phyloP scores from a whole-genome alignment of 2,888 invertebrate genomes.

The Tiliacea citrago region DNA sequence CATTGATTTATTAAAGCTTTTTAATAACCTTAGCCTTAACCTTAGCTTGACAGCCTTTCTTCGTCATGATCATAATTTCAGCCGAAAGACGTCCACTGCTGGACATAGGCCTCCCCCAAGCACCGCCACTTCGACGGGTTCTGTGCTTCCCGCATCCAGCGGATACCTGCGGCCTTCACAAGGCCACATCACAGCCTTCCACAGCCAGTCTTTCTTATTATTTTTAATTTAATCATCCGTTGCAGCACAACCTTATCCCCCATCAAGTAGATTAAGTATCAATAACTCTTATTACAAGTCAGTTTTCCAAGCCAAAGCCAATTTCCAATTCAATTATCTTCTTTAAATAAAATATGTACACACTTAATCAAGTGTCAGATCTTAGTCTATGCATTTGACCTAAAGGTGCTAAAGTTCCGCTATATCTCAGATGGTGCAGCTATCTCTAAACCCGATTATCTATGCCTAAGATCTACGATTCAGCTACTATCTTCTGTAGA shows the following conservation, averaged over 20 bases:
- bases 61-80: too few relatives aligned
- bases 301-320: conserved; percentile 3
- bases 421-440: conserved; percentile 29
- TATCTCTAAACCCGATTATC: conserved; percentile 33
- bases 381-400: conserved; percentile 51
- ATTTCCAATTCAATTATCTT: conserved; percentile 43
- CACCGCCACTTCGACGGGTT: too few relatives aligned
- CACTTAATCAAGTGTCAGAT: conserved; percentile 44
- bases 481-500: conserved; percentile 6
- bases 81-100: too few relatives aligned
- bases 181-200: too few relatives aligned
- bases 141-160: too few relatives aligned
- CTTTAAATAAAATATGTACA: conserved; percentile 19
- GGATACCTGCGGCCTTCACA: too few relatives aligned
- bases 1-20: not conserved
- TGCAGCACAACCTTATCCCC: not conserved
- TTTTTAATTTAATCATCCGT: not conserved
- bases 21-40: too few relatives aligned
- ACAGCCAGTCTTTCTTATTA: too few relatives aligned
- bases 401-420: conserved; percentile 47
- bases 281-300: not conserved
- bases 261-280: not conserved
- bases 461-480: conserved; percentile 20
- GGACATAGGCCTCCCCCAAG: too few relatives aligned
- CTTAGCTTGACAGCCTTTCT: too few relatives aligned